A percentile compares a stretch with the other conserved stretches of the same genome.
Evolutionary conservation across 2,888 invertebrate genomes (phyloP).

Genomic region (Hydriomena furcata): DNA sequence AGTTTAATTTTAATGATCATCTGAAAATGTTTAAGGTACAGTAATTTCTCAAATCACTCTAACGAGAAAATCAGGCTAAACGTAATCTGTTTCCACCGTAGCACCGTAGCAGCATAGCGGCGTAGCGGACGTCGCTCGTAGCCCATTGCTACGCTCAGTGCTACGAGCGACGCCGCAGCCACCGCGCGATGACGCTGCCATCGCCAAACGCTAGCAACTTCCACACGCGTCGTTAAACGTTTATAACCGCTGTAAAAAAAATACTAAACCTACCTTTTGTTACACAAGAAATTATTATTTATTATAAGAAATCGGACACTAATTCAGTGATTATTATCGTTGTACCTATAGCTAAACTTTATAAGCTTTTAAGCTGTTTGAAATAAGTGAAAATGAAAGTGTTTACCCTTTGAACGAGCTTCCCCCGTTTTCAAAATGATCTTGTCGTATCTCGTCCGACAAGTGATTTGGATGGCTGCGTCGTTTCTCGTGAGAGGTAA

Average conservation of each 20-base stretch:
- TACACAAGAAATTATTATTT: constrained; percentile 18
- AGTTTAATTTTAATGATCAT: too few relatives aligned
- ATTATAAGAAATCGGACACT: constrained; percentile 10
- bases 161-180: constrained; percentile 60
- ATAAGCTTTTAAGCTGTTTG: constrained; percentile 4
- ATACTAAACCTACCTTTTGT: constrained; percentile 35
- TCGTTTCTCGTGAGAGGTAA: constrained; percentile 65
- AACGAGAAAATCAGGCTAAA: not conserved
- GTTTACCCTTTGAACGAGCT: constrained; percentile 32
- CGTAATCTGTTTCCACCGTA: constrained; percentile 39
- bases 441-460: constrained; percentile 44
- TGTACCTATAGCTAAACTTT: constrained; percentile 8
- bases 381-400: constrained; percentile 32
- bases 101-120: constrained; percentile 44
- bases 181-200: constrained; percentile 50
- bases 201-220: constrained; percentile 50
- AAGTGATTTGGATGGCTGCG: constrained; percentile 59
- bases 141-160: constrained; percentile 51
- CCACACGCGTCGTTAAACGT: constrained; percentile 63
- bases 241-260: constrained; percentile 63
- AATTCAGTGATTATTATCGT: not conserved
- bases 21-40: too few relatives aligned
- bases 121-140: constrained; percentile 43
- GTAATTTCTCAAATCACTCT: too few relatives aligned
- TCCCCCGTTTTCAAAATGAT: constrained; percentile 45